Evolutionary conservation across 2,888 invertebrate species (phyloP).

Genomic region (Baronia brevicornis): DNA sequence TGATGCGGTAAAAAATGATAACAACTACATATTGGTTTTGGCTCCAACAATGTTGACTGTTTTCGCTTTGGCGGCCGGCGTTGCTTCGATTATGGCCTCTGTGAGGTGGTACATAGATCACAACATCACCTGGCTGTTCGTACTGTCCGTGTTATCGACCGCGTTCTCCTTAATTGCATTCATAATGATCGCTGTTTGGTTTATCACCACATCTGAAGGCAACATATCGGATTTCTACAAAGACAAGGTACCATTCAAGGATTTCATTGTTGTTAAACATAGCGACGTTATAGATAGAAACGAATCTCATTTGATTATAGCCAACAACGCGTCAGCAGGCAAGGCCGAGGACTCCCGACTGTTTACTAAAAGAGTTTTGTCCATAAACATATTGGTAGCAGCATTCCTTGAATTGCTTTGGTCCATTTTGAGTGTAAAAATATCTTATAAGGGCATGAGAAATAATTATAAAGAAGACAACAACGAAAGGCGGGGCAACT

Average conservation of each 20-base stretch:
- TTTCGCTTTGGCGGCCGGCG: constrained; percentile 67
- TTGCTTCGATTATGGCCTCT: constrained; percentile 77
- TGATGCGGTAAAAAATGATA: constrained; percentile 18
- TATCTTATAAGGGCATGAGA: constrained; percentile 78
- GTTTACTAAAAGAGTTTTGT: constrained; percentile 65
- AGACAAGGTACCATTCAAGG: constrained; percentile 54
- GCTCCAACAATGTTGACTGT: constrained; percentile 69
- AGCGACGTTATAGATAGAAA: constrained; percentile 48
- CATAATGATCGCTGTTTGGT: constrained; percentile 56
- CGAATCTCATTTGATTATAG: constrained; percentile 54
- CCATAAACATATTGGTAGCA: constrained; percentile 76
- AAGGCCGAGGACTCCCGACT: constrained; percentile 36
- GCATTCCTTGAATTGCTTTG: constrained; percentile 75
- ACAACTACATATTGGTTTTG: constrained; percentile 51
- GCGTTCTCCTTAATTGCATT: constrained; percentile 62
- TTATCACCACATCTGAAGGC: constrained; percentile 50
- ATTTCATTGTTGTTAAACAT: constrained; percentile 51
- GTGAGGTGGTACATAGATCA: constrained; percentile 80
- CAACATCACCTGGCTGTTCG: constrained; percentile 78
- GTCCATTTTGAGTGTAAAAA: constrained; percentile 76
- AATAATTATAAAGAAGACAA: constrained; percentile 75
- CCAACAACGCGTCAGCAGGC: constrained; percentile 32
- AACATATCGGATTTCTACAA: constrained; percentile 56
- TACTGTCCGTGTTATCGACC: constrained; percentile 71
- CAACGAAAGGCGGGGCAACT: constrained; percentile 58